Evolutionary conservation across 2,888 invertebrate species (phyloP), one percentile per base, ranked within the genome.

Genomic region (Tetropium fuscum): DNA sequence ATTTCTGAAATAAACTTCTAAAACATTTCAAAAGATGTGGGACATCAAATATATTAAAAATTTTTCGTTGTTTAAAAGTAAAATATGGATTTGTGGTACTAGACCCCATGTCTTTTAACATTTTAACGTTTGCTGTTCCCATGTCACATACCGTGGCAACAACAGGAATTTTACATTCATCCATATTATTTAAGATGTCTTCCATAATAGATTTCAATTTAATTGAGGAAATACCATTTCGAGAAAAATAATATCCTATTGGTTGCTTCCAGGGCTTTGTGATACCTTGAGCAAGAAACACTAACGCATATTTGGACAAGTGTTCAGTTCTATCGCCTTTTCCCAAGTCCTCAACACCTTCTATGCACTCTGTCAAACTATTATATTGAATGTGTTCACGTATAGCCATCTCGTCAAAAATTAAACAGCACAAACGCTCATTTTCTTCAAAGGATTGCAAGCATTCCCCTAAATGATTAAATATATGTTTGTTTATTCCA

Each of bases 221-320:
- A 36, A 1, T 6, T 1, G 34, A 32, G 13, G 32, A 20, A 3
- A 51, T 8, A 2, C 53, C 19, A 19, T 22, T 8, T 10, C 34
- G 10, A 22, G 27, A 40, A 22, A 60, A 60, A 34, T 60, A 60
- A 60, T 60, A 60, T 19, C 56, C 51, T 3, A 58, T 7, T n/a
- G 56, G 56, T 34, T 60, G 60, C 36, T 60, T 60, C 60, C 57
- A 60, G n/a, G 48, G 16, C 22, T 11, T 38, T 6, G 40, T 16
- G 8, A 54, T 19, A 16, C 54, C 59, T 38, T 59, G 25, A 2
- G n/a, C 25, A 25, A 25, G 49, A 41, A 59, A 59, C 8, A 56
- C 59, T 41, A 59, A 34, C 4, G 58, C 58, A 45, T 43, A 30
- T 7, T 40, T 56, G 13, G 55, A 55, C 7, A 41, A 11, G 4